Percentiles rank a stretch among this genome's conserved stretches.
These are phyloP conservation scores for Urocynchramus pylzowi DNA, from an alignment of 2,113 vertebrate species.

Conservation along the genomic window DNA sequence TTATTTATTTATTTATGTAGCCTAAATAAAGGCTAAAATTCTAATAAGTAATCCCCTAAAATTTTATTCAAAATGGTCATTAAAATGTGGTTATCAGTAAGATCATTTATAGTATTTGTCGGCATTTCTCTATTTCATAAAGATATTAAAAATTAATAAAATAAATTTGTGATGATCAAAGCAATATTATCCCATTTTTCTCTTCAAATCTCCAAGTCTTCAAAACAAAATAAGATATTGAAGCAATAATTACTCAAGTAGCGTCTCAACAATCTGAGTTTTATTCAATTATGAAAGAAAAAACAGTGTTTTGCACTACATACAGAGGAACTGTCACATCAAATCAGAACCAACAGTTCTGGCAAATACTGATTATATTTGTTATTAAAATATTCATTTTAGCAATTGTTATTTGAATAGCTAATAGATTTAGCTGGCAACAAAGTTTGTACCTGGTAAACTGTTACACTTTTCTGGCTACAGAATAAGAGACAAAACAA, in stretches of 20 bases:
- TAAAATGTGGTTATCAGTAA: neutral
- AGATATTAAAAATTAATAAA: neutral
- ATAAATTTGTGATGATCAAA: neutral
- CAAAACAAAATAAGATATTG: neutral
- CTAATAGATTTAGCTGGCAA: neutral
- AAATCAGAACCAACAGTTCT: neutral
- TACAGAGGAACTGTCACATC: neutral
- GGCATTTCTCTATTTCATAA: neutral
- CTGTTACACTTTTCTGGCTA: neutral
- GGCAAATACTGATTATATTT: neutral
- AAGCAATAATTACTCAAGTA: neutral
- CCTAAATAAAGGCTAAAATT: no score
- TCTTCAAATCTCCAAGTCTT: neutral
- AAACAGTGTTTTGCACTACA: neutral
- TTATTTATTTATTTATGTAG: no score
- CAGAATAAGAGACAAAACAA: conserved; percentile 25
- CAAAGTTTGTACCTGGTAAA: neutral
- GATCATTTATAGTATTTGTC: neutral
- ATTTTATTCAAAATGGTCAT: neutral
- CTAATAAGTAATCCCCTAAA: neutral
- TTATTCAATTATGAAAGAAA: neutral
- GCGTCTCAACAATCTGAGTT: neutral
- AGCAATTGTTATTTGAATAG: neutral
- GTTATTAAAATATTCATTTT: neutral
- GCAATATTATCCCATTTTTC: neutral